Base-by-base conservation (phyloP, 2,888 invertebrate species). In the Drosophila monieri region DNA sequence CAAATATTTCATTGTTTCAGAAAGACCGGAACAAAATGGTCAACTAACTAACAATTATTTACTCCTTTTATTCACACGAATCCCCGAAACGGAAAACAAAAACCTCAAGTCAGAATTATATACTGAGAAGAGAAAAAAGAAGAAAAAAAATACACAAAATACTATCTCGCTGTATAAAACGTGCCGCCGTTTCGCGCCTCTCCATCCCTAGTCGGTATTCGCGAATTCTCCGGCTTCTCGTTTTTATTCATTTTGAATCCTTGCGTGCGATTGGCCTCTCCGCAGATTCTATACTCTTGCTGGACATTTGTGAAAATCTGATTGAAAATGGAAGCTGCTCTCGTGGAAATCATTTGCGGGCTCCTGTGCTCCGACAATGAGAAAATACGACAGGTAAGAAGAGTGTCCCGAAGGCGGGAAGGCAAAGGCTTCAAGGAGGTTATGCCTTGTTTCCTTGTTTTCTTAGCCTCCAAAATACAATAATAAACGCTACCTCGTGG, bases 311-410 rank as follows among this genome's bases (percentile, higher is more conserved):
- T 6, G n/a, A 14, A 5, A 56, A 25, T 56, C 57, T 58, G 15
- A 8, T 30, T 47, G 15, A 62, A 43, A n/a, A 84, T 84, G 83
- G 76, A 80, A 8, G 32, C 27, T 43, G 70, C 73, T 75, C 94
- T 95, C 93, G 94, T 94, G 89, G 92, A 93, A 81, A 94, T 94
- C 73, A 92, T 95, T 59, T 89, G 92, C 51, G 94, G 94, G 88
- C 91, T 95, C 44, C 90, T 94, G 55, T 93, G 93, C 41, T 92
- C 94, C 18, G 94, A 95, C 78, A 94, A 92, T 76, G 92, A 92
- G 61, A 90, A 92, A 4, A 93, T 95, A 78, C 93, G 93, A 85
- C 92, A 94, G 93, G 95, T 94, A 92, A 89, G 88, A 57, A 14
- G 9, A 18, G 21, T 9, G 8, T 3, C 12, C 15, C n/a, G 15